phyloP scores from a whole-genome alignment of 2,797 vertebrate genomes.

The Anisognathus igniventris region DNA sequence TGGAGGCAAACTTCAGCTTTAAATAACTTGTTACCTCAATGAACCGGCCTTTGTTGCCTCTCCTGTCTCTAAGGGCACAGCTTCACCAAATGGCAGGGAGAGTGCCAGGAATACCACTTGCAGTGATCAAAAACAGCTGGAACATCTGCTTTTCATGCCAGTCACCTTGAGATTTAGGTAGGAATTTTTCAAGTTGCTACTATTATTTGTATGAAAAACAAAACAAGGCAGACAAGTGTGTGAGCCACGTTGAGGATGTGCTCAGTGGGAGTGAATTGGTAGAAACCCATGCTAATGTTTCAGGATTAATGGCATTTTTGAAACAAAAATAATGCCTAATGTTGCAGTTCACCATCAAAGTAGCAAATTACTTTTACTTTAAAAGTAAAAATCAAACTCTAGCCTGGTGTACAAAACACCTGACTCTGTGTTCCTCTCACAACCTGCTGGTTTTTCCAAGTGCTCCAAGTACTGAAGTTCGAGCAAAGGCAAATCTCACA shows the following conservation, averaged over 20 bases:
- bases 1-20: not conserved
- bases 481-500: not conserved
- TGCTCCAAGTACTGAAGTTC: fast-evolving
- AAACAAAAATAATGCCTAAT: not conserved
- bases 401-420: not conserved
- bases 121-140: not conserved
- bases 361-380: not conserved
- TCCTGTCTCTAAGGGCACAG: not conserved
- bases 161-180: not conserved
- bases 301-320: not conserved
- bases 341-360: not conserved
- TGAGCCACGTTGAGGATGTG: constrained; percentile 14
- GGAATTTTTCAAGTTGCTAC: not conserved
- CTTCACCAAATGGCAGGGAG: not conserved
- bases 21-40: not conserved
- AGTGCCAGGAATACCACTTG: not conserved
- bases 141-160: not conserved
- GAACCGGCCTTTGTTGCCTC: not conserved
- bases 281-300: not conserved
- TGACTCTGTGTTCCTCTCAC: not conserved
- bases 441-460: not conserved
- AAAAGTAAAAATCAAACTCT: not conserved
- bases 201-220: not conserved
- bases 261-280: not conserved
- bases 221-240: not conserved